phyloP scores from a whole-genome alignment of 2,113 vertebrate genomes.

The cattle (Bos taurus) region DNA sequence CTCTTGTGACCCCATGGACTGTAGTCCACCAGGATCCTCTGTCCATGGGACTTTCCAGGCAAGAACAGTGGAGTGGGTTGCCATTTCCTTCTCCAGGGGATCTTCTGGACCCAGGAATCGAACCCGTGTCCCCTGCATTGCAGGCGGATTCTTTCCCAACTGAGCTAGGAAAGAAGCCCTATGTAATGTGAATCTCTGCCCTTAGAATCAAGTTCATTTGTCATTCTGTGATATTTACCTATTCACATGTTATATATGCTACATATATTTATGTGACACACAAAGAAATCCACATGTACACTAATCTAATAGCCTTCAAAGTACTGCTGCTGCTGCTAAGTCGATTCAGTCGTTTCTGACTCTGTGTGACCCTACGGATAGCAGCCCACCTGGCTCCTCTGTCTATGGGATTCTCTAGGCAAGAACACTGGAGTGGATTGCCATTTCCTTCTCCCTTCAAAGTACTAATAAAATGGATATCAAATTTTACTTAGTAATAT shows the following conservation, averaged over 20 bases:
- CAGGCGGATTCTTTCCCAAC: neutral
- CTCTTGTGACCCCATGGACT: neutral
- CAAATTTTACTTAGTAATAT: neutral
- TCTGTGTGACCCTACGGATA: fast-evolving
- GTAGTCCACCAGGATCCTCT: neutral
- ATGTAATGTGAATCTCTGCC: neutral
- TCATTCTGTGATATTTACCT: neutral
- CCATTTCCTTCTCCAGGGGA: neutral
- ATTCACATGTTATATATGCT: neutral
- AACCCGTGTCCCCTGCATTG: neutral
- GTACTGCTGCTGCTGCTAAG: neutral
- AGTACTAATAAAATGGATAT: neutral
- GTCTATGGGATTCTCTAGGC: neutral
- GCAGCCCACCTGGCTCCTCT: neutral
- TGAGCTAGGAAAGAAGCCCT: neutral
- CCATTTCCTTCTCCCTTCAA: neutral
- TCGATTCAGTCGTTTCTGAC: fast-evolving
- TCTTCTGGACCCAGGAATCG: neutral
- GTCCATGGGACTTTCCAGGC: fast-evolving
- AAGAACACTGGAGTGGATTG: neutral
- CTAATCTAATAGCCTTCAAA: neutral
- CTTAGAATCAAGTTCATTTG: neutral
- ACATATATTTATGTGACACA: neutral
- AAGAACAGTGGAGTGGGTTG: neutral
- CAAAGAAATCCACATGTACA: neutral